Evolutionary conservation across 1,140 invertebrate genomes (phyloP), one percentile per base, ranked within the genome.

Genomic region (Holcopasites calliopsidis): DNA sequence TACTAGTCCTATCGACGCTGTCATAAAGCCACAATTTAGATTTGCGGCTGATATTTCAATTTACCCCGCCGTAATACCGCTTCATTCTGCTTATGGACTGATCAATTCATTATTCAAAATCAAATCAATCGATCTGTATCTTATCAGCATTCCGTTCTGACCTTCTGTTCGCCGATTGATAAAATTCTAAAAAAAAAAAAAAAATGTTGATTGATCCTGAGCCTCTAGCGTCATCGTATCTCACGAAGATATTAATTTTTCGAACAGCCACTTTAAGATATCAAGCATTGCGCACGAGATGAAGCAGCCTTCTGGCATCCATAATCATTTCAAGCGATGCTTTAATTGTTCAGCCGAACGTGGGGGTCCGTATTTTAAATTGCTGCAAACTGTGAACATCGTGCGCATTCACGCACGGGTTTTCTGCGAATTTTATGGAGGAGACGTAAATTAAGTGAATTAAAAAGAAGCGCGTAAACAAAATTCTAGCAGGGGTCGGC

Each of bases 311-410:
- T 13, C 18, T 26, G 35, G 58, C 49, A 73, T 78, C 78, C 68
- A 61, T 77, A 62, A 82, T 77, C 61, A 28, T 42, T 60, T 79
- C 71, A 71, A 70, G 60, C 26, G 65, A 66, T 50, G 60, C 65
- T 88, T 89, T 88, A 90, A 90, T 90, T 88, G 80, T 44, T 60
- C 61, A 60, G 26, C 52, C 33, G 74, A 80, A 88, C 88, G 89
- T 90, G 87, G 77, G 84, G 87, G 87, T 87, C 82, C 79, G 68
- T 54, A 65, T 65, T 69, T 80, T 79, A 85, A 88, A 80, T 83
- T 73, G 69, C 33, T 44, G 18, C 7, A 23, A 64, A 57, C 26
- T 31, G 21, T 47, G 21, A 73, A 58, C 5, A 0, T 73, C 42
- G 18, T n/a, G 31, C 10, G 10, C 28, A 13, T 28, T 49, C 28